A percentile compares a stretch with the other conserved stretches of the same genome.
phyloP scores from a whole-genome alignment of 2,113 vertebrate species.

The Amphilophus citrinellus region DNA sequence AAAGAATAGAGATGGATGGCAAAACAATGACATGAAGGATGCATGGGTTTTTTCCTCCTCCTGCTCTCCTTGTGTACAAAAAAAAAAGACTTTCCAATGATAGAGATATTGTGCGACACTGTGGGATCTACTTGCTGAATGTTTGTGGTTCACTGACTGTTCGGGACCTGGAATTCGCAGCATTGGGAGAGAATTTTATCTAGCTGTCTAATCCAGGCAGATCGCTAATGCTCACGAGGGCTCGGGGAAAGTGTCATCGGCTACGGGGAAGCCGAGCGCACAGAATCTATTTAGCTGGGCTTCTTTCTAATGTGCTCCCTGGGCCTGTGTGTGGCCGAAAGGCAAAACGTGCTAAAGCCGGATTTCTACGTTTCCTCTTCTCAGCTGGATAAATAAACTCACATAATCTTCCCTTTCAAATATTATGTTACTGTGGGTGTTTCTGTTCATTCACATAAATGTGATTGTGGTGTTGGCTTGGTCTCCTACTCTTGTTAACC shows the following conservation, averaged over 20 bases:
- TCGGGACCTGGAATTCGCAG: slow-evolving; percentile 51
- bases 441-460: slow-evolving; percentile 59
- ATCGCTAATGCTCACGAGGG: slow-evolving; percentile 65
- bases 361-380: slow-evolving; percentile 59
- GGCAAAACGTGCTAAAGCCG: slow-evolving; percentile 63
- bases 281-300: slow-evolving; percentile 73
- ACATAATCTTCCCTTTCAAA: slow-evolving; percentile 68
- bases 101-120: slow-evolving; percentile 59
- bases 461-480: slow-evolving; percentile 45
- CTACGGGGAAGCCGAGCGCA: slow-evolving; percentile 70
- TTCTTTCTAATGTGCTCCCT: slow-evolving; percentile 53
- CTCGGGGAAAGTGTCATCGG: slow-evolving; percentile 65
- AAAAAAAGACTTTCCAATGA: slow-evolving; percentile 24
- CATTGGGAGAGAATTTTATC: slow-evolving; percentile 65
- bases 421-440: slow-evolving; percentile 54
- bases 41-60: slow-evolving; percentile 2
- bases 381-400: slow-evolving; percentile 63
- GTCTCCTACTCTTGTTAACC: slow-evolving; percentile 50
- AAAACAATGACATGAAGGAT: background rate
- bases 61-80: background rate
- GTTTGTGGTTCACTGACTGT: slow-evolving; percentile 64
- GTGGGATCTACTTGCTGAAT: slow-evolving; percentile 27
- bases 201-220: slow-evolving; percentile 70
- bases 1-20: too few relatives aligned
- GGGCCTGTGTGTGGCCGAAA: slow-evolving; percentile 36